phyloP scores from a whole-genome alignment of 2,888 invertebrate genomes.

The Caenorhabditis auriculariae region DNA sequence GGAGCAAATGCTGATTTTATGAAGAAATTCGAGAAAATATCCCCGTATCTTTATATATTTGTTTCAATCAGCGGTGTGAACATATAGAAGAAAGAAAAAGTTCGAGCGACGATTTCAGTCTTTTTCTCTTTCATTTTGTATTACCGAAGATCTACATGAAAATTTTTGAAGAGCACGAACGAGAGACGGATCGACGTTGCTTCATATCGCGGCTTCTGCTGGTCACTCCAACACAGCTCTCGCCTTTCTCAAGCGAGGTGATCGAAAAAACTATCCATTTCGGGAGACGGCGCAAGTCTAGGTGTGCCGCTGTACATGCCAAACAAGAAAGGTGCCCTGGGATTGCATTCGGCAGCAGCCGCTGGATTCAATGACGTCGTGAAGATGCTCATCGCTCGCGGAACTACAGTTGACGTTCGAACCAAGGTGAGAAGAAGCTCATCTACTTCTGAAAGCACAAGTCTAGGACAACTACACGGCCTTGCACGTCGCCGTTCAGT shows the following conservation, averaged over 20 bases:
- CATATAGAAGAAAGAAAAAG: background rate
- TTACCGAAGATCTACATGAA: background rate
- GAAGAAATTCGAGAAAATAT: too few species aligned
- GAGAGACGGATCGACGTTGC: constrained; percentile 88
- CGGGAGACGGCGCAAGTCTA: constrained; percentile 7
- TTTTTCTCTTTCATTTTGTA: too few species aligned
- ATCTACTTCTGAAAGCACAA: too few species aligned
- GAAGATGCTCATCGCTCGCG: constrained; percentile 83
- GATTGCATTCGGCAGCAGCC: constrained; percentile 94
- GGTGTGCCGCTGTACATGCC: constrained; percentile 98
- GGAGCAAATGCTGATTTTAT: too few species aligned
- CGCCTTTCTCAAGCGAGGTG: constrained; percentile 90
- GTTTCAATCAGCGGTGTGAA: too few species aligned
- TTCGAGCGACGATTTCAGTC: background rate
- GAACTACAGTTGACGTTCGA: constrained; percentile 91
- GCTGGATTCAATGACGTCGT: constrained; percentile 85
- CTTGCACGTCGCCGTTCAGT: constrained; percentile 85
- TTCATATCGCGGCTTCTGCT: constrained; percentile 95
- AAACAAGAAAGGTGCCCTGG: constrained; percentile 95
- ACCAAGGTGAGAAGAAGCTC: constrained; percentile 79
- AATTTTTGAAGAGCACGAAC: constrained; percentile 47
- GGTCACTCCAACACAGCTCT: constrained; percentile 97
- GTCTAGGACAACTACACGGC: constrained; percentile 93
- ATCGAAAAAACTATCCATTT: background rate
- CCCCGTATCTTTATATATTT: too few species aligned